Base-by-base conservation (phyloP, 2,888 invertebrate species). In the Calameuta idolon region DNA sequence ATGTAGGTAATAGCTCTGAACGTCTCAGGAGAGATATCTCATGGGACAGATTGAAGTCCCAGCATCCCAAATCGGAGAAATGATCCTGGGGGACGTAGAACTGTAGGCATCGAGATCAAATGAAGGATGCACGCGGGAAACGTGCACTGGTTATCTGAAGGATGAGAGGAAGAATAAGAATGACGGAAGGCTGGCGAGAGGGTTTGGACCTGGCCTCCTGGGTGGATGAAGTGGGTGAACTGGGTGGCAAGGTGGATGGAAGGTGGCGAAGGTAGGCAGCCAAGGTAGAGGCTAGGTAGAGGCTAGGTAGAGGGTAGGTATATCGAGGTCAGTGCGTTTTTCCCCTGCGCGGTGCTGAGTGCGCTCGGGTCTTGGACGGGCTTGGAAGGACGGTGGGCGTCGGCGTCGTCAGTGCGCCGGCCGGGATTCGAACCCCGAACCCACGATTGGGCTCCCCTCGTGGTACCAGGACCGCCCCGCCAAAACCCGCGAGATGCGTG, bases 251-350 rank as follows among this genome's bases (percentile, higher is more conserved):
- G 74, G 75, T 76, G 79, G 31, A 69, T 34, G 55, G 73, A 73
- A 73, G 73, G 76, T n/a, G 23, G 30, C 12, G 37, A 74, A 11
- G 77, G 68, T 34, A 35, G 76, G 34, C 23, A 15, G 71, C 37
- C 73, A 37, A 37, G 73, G 40, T 69, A 35, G 79, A 69, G 78
- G 75, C 69, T 71, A 76, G 79, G n/a, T 79, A 69, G 35, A 77
- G 79, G 74, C 69, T 71, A 76, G 79, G 30, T 79, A 69, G 35
- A 77, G 79, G 74, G 80, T 81, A 81, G 81, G 83, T 85, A 85
- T 88, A 90, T 90, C 87, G 90, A 88, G 90, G 90, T 90, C 90
- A 90, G 89, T 85, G 85, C 87, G 90, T 90, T 90, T 90, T 90
- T 90, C 90, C 88, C 88, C 87, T 90, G 90, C 90, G 90, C 90